These are phyloP conservation scores for Aldabrachelys gigantea DNA, from an alignment of 2,113 vertebrate genomes.

Conservation along the genomic window DNA sequence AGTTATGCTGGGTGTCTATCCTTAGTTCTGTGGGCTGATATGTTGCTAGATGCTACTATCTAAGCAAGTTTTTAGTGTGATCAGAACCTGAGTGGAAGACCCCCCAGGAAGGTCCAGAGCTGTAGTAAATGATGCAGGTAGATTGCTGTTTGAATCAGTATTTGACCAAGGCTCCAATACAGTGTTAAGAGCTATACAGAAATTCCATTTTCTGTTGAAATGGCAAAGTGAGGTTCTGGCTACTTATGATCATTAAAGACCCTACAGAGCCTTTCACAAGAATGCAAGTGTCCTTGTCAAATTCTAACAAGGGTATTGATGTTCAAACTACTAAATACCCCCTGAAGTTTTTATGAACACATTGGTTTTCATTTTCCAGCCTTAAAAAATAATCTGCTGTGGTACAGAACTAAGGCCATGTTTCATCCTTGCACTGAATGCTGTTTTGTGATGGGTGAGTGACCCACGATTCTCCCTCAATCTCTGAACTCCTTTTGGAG, in stretches of 20 bases:
- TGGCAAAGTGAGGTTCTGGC: neutral
- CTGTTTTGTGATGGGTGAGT: neutral
- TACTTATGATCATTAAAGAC: conserved; percentile 38
- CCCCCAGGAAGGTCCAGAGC: neutral
- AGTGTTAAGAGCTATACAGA: conserved; percentile 26
- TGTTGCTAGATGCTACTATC: neutral
- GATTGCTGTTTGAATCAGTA: neutral
- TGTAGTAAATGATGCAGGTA: neutral
- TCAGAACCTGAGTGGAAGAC: conserved; percentile 40
- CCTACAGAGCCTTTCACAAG: conserved; percentile 40
- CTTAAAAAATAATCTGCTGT: neutral
- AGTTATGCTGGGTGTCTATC: neutral
- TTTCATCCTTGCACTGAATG: neutral
- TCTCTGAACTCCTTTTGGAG: neutral
- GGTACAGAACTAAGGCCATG: neutral
- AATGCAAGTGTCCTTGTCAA: neutral
- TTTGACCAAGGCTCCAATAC: conserved; percentile 33
- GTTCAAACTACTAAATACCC: conserved; percentile 40
- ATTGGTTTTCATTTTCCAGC: neutral
- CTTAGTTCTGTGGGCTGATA: neutral
- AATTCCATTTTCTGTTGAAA: conserved; percentile 44
- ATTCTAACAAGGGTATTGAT: conserved; percentile 36
- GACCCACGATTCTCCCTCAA: neutral
- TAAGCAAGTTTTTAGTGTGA: conserved; percentile 34
- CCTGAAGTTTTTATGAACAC: conserved; percentile 13